Evolutionary conservation across 2,113 vertebrate genomes (phyloP).

Genomic region (Donacobius atricapilla): DNA sequence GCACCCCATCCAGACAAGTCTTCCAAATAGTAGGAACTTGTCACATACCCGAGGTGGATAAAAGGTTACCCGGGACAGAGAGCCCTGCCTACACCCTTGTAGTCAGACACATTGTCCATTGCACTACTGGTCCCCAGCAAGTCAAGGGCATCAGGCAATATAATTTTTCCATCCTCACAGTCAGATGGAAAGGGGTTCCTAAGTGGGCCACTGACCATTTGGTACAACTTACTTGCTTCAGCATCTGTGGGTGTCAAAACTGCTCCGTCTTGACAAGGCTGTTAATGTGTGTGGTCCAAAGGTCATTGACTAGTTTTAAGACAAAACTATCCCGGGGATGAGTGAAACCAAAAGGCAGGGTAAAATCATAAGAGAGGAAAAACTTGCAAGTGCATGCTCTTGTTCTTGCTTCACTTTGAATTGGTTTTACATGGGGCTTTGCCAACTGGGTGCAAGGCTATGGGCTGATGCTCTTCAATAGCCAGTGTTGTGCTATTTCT

Average conservation of each 20-base stretch:
- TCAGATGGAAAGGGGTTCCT: neutral
- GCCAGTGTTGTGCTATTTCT: neutral
- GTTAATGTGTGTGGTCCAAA: neutral
- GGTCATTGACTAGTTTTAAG: neutral
- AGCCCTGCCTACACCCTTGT: neutral
- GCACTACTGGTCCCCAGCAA: neutral
- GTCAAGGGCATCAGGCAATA: neutral
- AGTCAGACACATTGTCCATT: fast-evolving
- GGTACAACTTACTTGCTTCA: neutral
- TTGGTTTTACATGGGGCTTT: neutral
- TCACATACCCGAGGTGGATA: neutral
- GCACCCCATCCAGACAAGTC: neutral
- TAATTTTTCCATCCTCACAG: neutral
- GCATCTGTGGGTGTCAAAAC: neutral
- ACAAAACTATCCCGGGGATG: neutral
- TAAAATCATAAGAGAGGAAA: neutral
- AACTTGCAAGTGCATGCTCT: fast-evolving
- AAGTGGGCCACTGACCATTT: neutral
- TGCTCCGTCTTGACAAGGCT: neutral
- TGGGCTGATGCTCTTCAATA: neutral
- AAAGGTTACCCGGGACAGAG: neutral
- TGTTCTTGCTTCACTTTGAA: neutral
- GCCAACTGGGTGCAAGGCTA: neutral
- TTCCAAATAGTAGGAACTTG: neutral
- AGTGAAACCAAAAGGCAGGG: neutral